Evolutionary conservation across 2,797 vertebrate genomes (phyloP).

Genomic region (Manis javanica): DNA sequence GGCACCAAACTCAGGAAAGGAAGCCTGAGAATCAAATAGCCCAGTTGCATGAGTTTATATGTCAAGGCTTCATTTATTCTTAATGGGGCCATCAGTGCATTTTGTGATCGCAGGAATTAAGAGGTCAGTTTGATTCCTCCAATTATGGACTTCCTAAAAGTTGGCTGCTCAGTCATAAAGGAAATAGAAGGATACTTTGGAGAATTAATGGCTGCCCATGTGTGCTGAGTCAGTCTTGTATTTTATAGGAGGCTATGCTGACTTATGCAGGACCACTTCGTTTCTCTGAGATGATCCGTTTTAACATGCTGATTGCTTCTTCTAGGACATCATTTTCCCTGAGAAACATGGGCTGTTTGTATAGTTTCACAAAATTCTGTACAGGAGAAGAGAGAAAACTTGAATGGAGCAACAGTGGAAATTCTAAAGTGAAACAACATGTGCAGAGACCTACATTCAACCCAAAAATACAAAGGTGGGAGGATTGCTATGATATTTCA

Average conservation of each 20-base stretch:
- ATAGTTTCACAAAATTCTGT: conserved; percentile 58
- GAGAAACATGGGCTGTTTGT: neutral
- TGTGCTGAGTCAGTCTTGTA: conserved; percentile 69
- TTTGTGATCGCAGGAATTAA: conserved; percentile 75
- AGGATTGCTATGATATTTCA: neutral
- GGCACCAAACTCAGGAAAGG: neutral
- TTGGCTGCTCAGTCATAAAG: conserved; percentile 70
- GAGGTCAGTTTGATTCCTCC: conserved; percentile 69
- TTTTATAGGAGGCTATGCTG: conserved; percentile 64
- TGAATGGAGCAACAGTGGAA: neutral
- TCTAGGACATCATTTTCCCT: conserved; percentile 39
- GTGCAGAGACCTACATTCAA: neutral
- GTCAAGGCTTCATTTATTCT: conserved; percentile 66
- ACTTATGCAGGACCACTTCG: conserved; percentile 3
- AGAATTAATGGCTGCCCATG: conserved; percentile 52
- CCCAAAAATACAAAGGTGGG: neutral
- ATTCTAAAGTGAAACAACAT: conserved; percentile 46
- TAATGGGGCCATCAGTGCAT: conserved; percentile 62
- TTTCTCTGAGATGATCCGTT: conserved; percentile 62
- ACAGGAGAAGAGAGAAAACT: conserved; percentile 16
- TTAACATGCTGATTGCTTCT: conserved; percentile 57
- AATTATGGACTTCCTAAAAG: conserved; percentile 72
- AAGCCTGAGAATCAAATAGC: neutral
- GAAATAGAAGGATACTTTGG: conserved; percentile 63
- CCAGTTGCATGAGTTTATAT: conserved; percentile 43